Conservation (phyloP, 2,113 vertebrate genomes). For the Channa argus region DNA sequence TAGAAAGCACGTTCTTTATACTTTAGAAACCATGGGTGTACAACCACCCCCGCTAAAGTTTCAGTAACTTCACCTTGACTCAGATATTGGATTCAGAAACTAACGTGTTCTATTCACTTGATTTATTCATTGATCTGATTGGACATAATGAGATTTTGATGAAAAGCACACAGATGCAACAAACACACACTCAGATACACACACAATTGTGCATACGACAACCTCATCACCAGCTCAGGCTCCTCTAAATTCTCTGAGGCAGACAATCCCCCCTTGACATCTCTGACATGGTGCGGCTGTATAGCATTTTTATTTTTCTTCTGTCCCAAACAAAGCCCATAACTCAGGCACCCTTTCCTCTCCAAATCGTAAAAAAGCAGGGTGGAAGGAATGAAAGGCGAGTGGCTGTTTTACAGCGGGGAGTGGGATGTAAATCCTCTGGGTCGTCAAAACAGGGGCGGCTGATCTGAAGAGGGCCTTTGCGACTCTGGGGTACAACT, state of each 20-base stretch:
- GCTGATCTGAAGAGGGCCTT: constrained; percentile 29
- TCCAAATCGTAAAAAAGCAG: constrained; percentile 47
- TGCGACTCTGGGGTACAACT: constrained; percentile 20
- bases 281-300: constrained; percentile 39
- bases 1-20: constrained; percentile 20
- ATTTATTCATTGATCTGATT: constrained; percentile 42
- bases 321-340: constrained; percentile 71
- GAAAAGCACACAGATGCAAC: constrained; percentile 26
- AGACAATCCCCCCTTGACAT: constrained; percentile 50
- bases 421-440: constrained; percentile 67
- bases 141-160: constrained; percentile 38
- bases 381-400: constrained; percentile 55
- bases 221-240: constrained; percentile 4
- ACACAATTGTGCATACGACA: background rate
- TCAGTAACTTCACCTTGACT: constrained; percentile 7
- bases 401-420: constrained; percentile 60
- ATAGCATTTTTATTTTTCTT: constrained; percentile 74
- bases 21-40: background rate
- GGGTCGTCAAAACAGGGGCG: constrained; percentile 46
- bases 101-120: background rate
- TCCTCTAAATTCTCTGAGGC: constrained; percentile 45
- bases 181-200: background rate
- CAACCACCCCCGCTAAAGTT: background rate
- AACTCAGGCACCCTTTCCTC: constrained; percentile 64
- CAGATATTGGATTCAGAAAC: constrained; percentile 19